These are phyloP conservation scores for Takifugu flavidus DNA, from an alignment of 2,113 vertebrate genomes.

Conservation along the genomic window DNA sequence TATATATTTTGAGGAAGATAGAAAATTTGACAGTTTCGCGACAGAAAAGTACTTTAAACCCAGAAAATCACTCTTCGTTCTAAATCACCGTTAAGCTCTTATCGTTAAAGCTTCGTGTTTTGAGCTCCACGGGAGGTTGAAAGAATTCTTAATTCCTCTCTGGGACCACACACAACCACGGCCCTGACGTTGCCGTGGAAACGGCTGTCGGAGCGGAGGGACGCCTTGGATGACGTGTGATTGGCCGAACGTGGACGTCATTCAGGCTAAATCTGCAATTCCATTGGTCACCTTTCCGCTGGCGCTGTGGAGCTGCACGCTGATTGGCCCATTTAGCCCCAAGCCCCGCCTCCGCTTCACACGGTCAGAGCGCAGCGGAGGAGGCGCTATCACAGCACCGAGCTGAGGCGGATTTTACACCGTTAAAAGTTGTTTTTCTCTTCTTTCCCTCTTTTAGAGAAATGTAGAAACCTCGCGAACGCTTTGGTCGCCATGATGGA, in stretches of 20 bases:
- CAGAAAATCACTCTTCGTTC: too few species aligned
- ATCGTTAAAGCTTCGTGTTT: background rate
- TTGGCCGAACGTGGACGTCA: slow-evolving; percentile 21
- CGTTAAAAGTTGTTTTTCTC: slow-evolving; percentile 3
- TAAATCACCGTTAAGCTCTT: too few species aligned
- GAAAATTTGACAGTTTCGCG: too few species aligned
- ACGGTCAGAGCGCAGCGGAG: slow-evolving; percentile 17
- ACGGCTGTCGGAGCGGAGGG: slow-evolving; percentile 16
- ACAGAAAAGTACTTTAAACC: too few species aligned
- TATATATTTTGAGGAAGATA: too few species aligned
- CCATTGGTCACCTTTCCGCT: slow-evolving; percentile 10
- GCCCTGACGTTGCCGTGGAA: slow-evolving; percentile 48
- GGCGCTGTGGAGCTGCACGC: background rate
- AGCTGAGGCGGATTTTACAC: background rate
- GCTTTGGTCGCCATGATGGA: slow-evolving; percentile 46
- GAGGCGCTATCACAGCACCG: background rate
- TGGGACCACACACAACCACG: background rate
- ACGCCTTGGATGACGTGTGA: slow-evolving; percentile 5
- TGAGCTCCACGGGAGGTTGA: background rate
- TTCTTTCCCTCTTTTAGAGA: background rate
- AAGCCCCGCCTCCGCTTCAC: slow-evolving; percentile 16
- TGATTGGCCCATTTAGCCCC: slow-evolving; percentile 24
- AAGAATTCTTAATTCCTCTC: background rate
- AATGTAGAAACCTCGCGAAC: slow-evolving; percentile 32
- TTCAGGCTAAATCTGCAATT: background rate